These are phyloP conservation scores for Tetragonula carbonaria DNA, from an alignment of 2,888 invertebrate species.

Conservation along the genomic window DNA sequence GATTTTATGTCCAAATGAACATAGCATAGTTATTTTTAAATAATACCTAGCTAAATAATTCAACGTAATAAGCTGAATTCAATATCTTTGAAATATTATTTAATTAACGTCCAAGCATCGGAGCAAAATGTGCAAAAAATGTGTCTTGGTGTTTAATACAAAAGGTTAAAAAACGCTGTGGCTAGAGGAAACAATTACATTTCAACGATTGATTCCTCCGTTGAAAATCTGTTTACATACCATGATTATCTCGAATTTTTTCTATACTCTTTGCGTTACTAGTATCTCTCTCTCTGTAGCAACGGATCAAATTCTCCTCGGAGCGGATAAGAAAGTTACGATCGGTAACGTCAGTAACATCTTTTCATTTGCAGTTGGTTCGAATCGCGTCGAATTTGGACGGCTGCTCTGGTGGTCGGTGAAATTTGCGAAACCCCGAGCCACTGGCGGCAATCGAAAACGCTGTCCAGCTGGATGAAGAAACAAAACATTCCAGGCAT, in stretches of 20 bases:
- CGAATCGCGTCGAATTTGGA: constrained; percentile 96
- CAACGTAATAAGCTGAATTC: too few species aligned
- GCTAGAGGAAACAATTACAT: not conserved
- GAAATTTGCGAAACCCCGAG: constrained; percentile 94
- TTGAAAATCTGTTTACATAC: not conserved
- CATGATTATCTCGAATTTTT: not conserved
- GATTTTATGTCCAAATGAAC: too few species aligned
- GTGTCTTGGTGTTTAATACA: too few species aligned
- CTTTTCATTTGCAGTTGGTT: constrained; percentile 88
- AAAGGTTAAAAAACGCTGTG: too few species aligned
- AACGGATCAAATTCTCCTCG: not conserved
- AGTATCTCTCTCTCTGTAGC: not conserved
- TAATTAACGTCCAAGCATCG: too few species aligned
- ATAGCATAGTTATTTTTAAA: too few species aligned
- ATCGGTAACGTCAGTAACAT: not conserved
- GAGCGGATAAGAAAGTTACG: not conserved
- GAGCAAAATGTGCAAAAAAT: too few species aligned
- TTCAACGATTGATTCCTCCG: too few species aligned
- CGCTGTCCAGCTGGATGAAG: constrained; percentile 94
- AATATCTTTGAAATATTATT: too few species aligned
- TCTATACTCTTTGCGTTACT: not conserved
- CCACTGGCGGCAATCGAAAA: constrained; percentile 94
- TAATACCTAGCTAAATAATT: too few species aligned
- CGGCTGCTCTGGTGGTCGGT: constrained; percentile 95
- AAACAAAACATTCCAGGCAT: constrained; percentile 93